Base-by-base conservation (phyloP, 2,113 vertebrate genomes). In the Xenus cinereus region DNA sequence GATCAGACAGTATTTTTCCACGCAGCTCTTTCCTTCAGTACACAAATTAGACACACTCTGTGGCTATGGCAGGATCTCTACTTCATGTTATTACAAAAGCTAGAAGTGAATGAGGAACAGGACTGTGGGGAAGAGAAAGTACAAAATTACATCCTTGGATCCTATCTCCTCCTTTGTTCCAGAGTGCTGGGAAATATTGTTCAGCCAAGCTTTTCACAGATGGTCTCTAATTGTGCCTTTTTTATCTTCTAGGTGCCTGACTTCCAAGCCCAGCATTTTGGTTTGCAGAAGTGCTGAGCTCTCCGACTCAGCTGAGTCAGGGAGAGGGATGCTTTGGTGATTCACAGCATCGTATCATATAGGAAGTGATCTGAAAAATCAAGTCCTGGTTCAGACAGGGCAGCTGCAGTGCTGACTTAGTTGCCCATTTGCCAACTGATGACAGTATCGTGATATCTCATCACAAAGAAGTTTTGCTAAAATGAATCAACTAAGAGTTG, bases 221-320 rank as follows among this genome's bases (percentile, higher is more conserved):
- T 22, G 30, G 39, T 14, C 20, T 89, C 39, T 48, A 64, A 76
- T 21, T 57, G 37, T 46, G 41, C 37, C 33, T 45, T 86, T 51
- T 90, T 91, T 28, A 73, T 41, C 71, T 85, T 66, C 57, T 72
- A 76, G 66, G 84, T 91, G 57, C 62, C 84, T 68, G 45, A 56
- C 12, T 89, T 59, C 73, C 66, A 82, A 89, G 37, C 17, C 48
- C 87, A 62, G 74, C 0, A 2, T 71, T 77, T 84, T 87, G 66
- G 22, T 91, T 76, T 79, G 67, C 84, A 85, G 87, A 95, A 90
- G 41, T 50, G 81, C 93, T 93, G 93, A 94, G 50, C 41, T 94
- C 74, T 83, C 67, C 18, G 24, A 14, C 77, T 69, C 71, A 37
- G 48, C 35, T 91, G 81, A 91, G 73, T 45, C 45, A 89, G 57